Base-by-base conservation (phyloP, 2,888 invertebrate species). In the Globia sparganii region DNA sequence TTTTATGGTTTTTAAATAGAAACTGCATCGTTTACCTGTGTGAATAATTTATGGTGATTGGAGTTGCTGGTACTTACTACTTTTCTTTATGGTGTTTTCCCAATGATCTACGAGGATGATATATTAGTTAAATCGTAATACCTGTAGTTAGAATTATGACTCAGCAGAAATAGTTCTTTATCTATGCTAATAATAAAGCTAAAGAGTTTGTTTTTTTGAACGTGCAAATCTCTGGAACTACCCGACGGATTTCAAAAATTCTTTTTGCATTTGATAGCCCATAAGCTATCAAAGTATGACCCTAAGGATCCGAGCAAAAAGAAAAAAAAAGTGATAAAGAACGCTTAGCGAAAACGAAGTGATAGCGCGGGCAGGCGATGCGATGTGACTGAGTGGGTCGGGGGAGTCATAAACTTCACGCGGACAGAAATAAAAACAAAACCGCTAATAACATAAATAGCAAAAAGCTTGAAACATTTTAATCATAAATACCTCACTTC, bases 1-100 rank as follows among this genome's bases (percentile, higher is more conserved):
- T 84, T 66, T 84, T 62, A 71, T 49, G 40, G 40, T 56, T 71
- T 79, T 46, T 56, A 53, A 72, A 62, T 67, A 53, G 13, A 58
- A 61, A 62, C 56, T 62, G 18, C 28, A 28, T 31, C 43, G 49
- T 49, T 79, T 21, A 56, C 13, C 28, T 71, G 18, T 9, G 18
- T 18, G n/a, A 62, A 62, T 61, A 18, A 34, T 61, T 40, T 70
- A 56, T 61, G 6, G n/a, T 56, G 18, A 53, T 46, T 67, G 28
- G 15, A n/a, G 21, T 53, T 25, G 4, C 34, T 34, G 11, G 49
- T 43, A 21, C 8, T 31, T 62, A n/a, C 28, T 15, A 21, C 18
- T 6, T 61, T n/a, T 5, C 3, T 66, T 53, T 53, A 61, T 18
- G n/a, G 5, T 9, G 11, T 40, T 18, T 28, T 5, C 3, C 3